Evolutionary conservation across 2,797 vertebrate species (phyloP).

Genomic region (Pempheris klunzingeri): DNA sequence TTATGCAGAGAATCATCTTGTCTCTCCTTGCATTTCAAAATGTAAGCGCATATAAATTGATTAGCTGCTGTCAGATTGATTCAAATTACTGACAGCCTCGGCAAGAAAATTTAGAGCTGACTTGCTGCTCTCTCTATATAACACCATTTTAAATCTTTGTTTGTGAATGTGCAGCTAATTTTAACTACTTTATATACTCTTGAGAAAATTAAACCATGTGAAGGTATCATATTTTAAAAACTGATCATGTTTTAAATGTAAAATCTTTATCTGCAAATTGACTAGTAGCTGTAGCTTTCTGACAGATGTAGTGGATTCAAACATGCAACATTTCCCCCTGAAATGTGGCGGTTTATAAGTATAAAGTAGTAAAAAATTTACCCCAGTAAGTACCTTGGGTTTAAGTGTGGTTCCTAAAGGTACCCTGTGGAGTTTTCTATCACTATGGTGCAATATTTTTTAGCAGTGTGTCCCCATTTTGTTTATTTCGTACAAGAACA

Average conservation of each 20-base stretch:
- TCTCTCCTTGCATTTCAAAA: background rate
- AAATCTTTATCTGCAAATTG: too few relatives aligned
- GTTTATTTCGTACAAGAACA: too few relatives aligned
- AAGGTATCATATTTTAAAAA: too few relatives aligned
- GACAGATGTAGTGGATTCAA: too few relatives aligned
- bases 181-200: background rate
- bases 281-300: too few relatives aligned
- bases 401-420: background rate
- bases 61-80: background rate
- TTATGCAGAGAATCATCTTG: rapidly evolving
- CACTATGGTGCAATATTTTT: too few relatives aligned
- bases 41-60: background rate
- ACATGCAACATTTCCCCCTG: background rate
- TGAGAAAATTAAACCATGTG: background rate
- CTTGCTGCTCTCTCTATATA: background rate
- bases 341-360: background rate
- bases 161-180: background rate
- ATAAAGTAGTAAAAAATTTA: too few relatives aligned
- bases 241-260: too few relatives aligned
- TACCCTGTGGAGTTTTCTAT: background rate
- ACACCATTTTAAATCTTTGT: background rate
- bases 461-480: too few relatives aligned
- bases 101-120: background rate
- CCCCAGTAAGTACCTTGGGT: background rate
- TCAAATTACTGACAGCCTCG: background rate